Percentiles rank a stretch among this genome's conserved stretches.
Evolutionary conservation across 2,797 vertebrate species (phyloP).

Genomic region (Vipera latastei): DNA sequence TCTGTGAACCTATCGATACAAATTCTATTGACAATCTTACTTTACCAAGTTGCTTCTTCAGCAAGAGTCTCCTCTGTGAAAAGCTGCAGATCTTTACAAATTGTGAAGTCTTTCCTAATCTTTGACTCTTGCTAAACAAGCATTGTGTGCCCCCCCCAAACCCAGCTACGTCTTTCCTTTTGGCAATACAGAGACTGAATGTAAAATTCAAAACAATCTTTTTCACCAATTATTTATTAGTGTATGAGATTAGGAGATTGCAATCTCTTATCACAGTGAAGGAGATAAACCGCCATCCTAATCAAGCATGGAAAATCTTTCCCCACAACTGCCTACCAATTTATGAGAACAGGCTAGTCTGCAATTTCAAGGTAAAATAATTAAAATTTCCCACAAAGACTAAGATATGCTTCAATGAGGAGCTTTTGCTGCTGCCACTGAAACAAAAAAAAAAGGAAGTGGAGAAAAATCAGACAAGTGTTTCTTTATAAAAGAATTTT

Average conservation of each 20-base stretch:
- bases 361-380: background rate
- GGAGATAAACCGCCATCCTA: background rate
- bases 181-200: background rate
- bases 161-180: background rate
- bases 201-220: background rate
- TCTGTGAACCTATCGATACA: background rate
- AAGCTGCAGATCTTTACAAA: background rate
- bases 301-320: background rate
- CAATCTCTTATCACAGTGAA: background rate
- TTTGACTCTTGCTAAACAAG: background rate
- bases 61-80: background rate
- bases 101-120: background rate
- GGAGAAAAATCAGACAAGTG: background rate
- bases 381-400: background rate
- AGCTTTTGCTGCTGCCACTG: background rate
- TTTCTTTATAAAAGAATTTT: slow-evolving; percentile 76
- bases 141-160: background rate
- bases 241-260: background rate
- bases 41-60: background rate
- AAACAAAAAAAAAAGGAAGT: background rate
- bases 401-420: background rate
- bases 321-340: background rate
- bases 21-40: background rate
- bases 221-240: background rate
- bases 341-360: background rate